Evolutionary conservation across 2,113 vertebrate genomes (phyloP), one percentile per base, ranked within the genome.

Genomic region (Platichthys flesus): DNA sequence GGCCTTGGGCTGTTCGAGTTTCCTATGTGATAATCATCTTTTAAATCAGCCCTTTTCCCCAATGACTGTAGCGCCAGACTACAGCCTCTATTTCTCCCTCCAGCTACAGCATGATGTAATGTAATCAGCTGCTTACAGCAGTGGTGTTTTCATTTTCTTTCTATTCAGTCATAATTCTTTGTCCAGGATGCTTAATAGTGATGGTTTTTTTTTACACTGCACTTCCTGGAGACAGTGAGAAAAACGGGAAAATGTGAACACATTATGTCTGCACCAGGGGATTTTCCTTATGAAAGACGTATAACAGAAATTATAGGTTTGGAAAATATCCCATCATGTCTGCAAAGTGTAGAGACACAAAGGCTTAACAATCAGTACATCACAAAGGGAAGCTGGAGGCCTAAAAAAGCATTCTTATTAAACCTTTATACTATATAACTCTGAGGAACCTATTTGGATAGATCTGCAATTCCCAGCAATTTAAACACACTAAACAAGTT

Each of bases 231-330:
- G 26, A 49, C 14, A 40, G 16, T 62, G 40, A 74, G 14, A 31
- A 18, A 20, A 12, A 64, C 1, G n/a, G 23, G 66, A 54, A 54
- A 59, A 75, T 61, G 55, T 61, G 58, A 81, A 76, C 67, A 61
- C 67, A 47, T 66, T 45, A 54, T 0, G 6, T 51, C 55, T 70
- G 67, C 45, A 71, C 9, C 1, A 3, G 15, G 15, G 52, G 9
- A 20, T 40, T 60, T 66, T 24, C 52, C 37, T 6, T 0, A n/a
- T 47, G 16, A 56, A n/a, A 56, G n/a, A 62, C 21, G 15, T 28
- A 20, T 2, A 9, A 0, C 60, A 61, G 26, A 47, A 20, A 59
- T n/a, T 7, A 26, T 31, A 71, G 0, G 20, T 59, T n/a, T 65
- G 7, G 31, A 73, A 62, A 69, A n/a, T 47, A 47, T 26, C 9